Percentiles rank a stretch among this genome's conserved stretches.
These are phyloP conservation scores for Gallinago solitaria DNA, from an alignment of 2,797 vertebrate genomes.

Conservation along the genomic window DNA sequence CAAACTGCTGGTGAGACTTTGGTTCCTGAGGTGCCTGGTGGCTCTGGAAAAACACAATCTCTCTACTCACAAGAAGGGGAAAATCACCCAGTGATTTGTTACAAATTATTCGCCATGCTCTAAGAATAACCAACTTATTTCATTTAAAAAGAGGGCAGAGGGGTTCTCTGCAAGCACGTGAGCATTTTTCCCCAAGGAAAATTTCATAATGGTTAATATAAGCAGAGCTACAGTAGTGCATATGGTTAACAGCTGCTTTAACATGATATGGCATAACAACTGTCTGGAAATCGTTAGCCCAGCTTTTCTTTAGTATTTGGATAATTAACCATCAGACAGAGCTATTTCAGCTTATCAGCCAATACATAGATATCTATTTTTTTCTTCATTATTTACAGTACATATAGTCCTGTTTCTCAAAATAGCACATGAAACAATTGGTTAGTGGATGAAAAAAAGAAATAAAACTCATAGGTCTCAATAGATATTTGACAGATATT, in stretches of 20 bases:
- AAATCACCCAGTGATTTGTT: conserved; percentile 55
- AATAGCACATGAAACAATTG: neutral
- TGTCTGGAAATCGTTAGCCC: conserved; percentile 66
- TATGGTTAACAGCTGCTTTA: conserved; percentile 72
- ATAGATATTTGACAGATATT: conserved; percentile 47
- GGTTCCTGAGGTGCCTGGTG: neutral
- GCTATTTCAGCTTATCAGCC: conserved; percentile 52
- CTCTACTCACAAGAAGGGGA: neutral
- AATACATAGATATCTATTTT: neutral
- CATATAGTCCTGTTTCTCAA: conserved; percentile 1
- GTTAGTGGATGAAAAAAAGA: neutral
- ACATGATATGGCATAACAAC: conserved; percentile 53
- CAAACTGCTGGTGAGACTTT: neutral
- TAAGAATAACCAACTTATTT: conserved; percentile 44
- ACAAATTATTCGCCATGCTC: conserved; percentile 30
- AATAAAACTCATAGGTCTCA: neutral
- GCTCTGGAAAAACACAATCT: neutral
- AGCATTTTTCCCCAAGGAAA: conserved; percentile 45
- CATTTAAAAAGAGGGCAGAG: conserved; percentile 41
- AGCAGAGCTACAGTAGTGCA: conserved; percentile 66
- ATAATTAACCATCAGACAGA: conserved; percentile 62
- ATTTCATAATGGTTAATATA: conserved; percentile 60
- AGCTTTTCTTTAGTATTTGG: conserved; percentile 50
- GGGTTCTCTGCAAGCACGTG: conserved; percentile 27
- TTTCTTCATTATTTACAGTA: conserved; percentile 22